phyloP scores from a whole-genome alignment of 2,113 vertebrate genomes.

The Chaetorhynchus papuensis region DNA sequence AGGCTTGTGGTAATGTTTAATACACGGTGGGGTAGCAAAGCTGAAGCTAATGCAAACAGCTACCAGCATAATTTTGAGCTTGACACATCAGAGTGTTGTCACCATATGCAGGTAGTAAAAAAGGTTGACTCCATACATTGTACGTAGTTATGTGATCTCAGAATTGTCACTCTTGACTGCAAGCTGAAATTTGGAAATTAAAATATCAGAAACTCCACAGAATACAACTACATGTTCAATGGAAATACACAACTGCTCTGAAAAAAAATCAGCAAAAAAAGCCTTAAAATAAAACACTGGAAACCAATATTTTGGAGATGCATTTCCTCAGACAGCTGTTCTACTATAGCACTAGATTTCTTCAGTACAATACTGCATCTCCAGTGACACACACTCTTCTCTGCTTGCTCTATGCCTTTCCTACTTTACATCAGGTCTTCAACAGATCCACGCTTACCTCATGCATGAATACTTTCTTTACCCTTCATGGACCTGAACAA shows the following conservation, averaged over 20 bases:
- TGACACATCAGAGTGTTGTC: neutral
- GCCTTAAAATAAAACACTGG: neutral
- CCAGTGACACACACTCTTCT: neutral
- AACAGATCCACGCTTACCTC: neutral
- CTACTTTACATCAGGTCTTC: neutral
- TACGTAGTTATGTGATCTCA: neutral
- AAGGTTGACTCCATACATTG: neutral
- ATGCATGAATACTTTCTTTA: neutral
- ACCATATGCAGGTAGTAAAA: neutral
- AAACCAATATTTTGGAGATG: neutral
- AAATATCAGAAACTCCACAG: neutral
- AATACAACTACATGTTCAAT: neutral
- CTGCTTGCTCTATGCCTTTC: neutral
- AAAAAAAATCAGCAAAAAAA: neutral
- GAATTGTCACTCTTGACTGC: neutral
- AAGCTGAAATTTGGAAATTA: neutral
- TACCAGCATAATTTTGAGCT: neutral
- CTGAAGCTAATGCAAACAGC: neutral
- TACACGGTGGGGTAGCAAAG: fast-evolving
- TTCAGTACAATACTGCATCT: neutral
- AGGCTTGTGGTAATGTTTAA: neutral
- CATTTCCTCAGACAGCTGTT: neutral
- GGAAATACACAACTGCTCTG: neutral
- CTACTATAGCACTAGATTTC: neutral
- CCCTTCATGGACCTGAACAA: neutral